phyloP scores from a whole-genome alignment of 2,797 vertebrate species.

The Lutjanus campechanus region DNA sequence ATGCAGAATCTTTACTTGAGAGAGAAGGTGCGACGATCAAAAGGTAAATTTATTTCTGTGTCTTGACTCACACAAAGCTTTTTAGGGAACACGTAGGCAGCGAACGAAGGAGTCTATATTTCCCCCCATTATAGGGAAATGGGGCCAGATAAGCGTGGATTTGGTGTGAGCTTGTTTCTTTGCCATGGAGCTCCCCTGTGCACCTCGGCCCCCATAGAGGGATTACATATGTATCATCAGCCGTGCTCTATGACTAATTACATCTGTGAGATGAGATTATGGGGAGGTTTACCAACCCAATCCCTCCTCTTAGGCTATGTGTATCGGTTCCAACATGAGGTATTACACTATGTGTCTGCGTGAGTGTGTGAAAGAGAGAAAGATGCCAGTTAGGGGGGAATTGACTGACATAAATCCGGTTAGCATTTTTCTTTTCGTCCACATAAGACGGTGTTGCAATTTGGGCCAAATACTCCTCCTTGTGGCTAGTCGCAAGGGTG shows the following conservation, averaged over 20 bases:
- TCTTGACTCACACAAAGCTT: slow-evolving; percentile 74
- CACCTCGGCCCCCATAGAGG: slow-evolving; percentile 79
- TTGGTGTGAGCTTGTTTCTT: slow-evolving; percentile 76
- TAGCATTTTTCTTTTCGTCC: slow-evolving; percentile 47
- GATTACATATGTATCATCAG: slow-evolving; percentile 87
- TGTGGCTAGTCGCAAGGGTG: slow-evolving; percentile 1
- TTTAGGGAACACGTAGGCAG: slow-evolving; percentile 76
- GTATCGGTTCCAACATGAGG: slow-evolving; percentile 81
- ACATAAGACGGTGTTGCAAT: slow-evolving; percentile 28
- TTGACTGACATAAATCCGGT: slow-evolving; percentile 77
- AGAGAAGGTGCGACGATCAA: slow-evolving; percentile 59
- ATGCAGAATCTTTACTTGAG: slow-evolving; percentile 27
- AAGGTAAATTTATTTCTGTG: slow-evolving; percentile 67
- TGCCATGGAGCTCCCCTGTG: slow-evolving; percentile 75
- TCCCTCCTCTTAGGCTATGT: slow-evolving; percentile 84
- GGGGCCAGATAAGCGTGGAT: slow-evolving; percentile 78
- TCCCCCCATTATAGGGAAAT: slow-evolving; percentile 58
- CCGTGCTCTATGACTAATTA: slow-evolving; percentile 88
- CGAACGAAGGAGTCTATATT: slow-evolving; percentile 50
- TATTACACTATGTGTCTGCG: slow-evolving; percentile 75
- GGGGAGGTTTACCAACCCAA: slow-evolving; percentile 83
- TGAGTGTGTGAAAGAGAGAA: slow-evolving; percentile 64
- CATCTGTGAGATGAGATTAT: slow-evolving; percentile 88
- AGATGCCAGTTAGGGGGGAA: slow-evolving; percentile 69
- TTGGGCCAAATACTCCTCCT: slow-evolving; percentile 44